phyloP scores from a whole-genome alignment of 2,888 invertebrate species.

The Tenthredo distinguenda region DNA sequence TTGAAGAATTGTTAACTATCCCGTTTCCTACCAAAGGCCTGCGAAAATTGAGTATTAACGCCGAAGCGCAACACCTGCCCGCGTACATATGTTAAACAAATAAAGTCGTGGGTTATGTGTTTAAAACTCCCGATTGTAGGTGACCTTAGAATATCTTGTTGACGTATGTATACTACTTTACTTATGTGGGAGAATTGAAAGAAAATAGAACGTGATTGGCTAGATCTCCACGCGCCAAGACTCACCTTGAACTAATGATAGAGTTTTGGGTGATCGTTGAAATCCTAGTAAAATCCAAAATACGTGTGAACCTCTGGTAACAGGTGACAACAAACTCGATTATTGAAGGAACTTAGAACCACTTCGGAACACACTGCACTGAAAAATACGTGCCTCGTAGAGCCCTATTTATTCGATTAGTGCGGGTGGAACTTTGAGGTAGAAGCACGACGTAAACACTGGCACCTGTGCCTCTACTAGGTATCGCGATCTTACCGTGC shows the following conservation, averaged over 20 bases:
- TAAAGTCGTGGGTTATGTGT: not conserved
- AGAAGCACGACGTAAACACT: conserved; percentile 43
- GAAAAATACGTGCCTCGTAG: not conserved
- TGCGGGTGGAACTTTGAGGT: not conserved
- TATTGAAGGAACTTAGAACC: conserved; percentile 3
- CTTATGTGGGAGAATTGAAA: not conserved
- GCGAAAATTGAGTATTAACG: not conserved
- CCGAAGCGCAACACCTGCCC: not conserved
- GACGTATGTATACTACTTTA: not conserved
- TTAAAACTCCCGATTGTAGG: not conserved
- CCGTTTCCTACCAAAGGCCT: not conserved
- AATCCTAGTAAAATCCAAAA: conserved; percentile 38
- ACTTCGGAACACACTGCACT: not conserved
- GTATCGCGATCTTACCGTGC: conserved; percentile 3
- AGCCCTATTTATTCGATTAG: not conserved
- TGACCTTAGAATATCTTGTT: not conserved
- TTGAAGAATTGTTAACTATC: not conserved
- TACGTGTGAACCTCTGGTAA: not conserved
- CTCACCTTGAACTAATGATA: conserved; percentile 37
- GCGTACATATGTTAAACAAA: not conserved
- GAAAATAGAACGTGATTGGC: not conserved
- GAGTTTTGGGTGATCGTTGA: not conserved
- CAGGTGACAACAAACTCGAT: not conserved
- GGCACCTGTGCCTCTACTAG: conserved; percentile 39
- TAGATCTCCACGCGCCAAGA: not conserved